These are phyloP conservation scores for Tupaia chinensis DNA, from an alignment of 2,113 vertebrate genomes.

Conservation along the genomic window DNA sequence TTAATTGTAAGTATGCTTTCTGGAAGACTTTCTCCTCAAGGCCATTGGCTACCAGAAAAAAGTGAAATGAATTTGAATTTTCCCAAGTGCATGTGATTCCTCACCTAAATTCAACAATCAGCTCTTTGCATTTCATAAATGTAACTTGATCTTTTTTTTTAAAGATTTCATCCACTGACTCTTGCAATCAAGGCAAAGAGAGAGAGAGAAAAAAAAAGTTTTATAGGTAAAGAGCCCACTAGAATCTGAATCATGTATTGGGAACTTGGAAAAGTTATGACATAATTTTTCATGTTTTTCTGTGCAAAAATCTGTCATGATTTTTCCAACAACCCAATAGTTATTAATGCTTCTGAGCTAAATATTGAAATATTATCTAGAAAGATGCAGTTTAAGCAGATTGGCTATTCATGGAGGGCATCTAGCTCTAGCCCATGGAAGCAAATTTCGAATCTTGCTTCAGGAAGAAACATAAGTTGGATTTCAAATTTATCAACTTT, in stretches of 20 bases:
- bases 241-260: neutral
- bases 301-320: too few relatives aligned
- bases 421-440: neutral
- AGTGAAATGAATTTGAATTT: conserved; percentile 54
- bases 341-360: neutral
- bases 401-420: neutral
- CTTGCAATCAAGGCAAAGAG: neutral
- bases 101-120: neutral
- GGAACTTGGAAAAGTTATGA: too few relatives aligned
- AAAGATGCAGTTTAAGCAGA: conserved; percentile 1
- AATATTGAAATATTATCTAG: neutral
- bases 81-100: neutral
- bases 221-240: neutral
- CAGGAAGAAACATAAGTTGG: neutral
- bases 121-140: conserved; percentile 53
- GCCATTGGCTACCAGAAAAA: neutral
- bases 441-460: neutral
- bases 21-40: conserved; percentile 34
- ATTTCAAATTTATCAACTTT: conserved; percentile 14
- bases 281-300: too few relatives aligned
- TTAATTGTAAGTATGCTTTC: neutral
- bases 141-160: neutral
- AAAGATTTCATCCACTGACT: conserved; percentile 13
- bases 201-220: neutral
- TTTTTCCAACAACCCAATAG: too few relatives aligned